A percentile compares a stretch with the other conserved stretches of the same genome.
These are phyloP conservation scores for Drosophila limbata DNA, from an alignment of 2,888 invertebrate species.

Conservation along the genomic window DNA sequence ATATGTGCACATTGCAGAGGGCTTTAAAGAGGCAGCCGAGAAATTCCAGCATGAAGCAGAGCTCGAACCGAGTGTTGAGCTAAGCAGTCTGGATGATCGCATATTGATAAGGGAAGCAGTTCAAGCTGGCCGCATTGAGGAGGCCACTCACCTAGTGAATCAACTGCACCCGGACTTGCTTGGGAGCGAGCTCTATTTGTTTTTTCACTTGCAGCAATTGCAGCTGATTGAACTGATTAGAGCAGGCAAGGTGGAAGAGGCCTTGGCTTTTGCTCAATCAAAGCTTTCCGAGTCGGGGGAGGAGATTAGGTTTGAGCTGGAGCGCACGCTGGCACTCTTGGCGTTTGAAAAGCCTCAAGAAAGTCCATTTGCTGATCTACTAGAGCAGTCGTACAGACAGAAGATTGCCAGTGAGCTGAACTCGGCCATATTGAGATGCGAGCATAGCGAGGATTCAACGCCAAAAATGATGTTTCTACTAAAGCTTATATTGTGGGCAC, in stretches of 20 bases:
- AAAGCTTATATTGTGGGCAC: conserved; percentile 97
- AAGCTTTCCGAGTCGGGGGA: conserved; percentile 94
- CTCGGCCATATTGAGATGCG: conserved; percentile 97
- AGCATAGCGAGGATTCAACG: conserved; percentile 95
- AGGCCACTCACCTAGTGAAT: conserved; percentile 97
- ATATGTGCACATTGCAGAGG: conserved; percentile 87
- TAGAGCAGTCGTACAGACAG: conserved; percentile 97
- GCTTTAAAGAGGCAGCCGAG: conserved; percentile 98
- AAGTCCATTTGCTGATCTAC: conserved; percentile 97
- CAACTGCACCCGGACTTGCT: conserved; percentile 96
- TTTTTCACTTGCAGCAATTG: conserved; percentile 93
- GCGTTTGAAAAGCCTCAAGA: conserved; percentile 98
- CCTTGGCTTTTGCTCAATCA: conserved; percentile 93
- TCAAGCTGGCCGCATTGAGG: conserved; percentile 95
- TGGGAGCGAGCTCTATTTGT: conserved; percentile 97
- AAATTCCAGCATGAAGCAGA: conserved; percentile 98
- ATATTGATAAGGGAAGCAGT: conserved; percentile 97
- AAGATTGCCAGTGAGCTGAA: conserved; percentile 99
- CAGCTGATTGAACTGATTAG: conserved; percentile 85
- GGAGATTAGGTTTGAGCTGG: conserved; percentile 91
- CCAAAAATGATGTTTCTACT: conserved; percentile 96
- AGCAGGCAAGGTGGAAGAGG: conserved; percentile 92
- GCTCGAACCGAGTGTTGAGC: conserved; percentile 90
- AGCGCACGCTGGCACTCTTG: conserved; percentile 96
- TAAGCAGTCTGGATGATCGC: conserved; percentile 95